phyloP scores from a whole-genome alignment of 2,113 vertebrate genomes.

The Chelonoidis abingdonii region DNA sequence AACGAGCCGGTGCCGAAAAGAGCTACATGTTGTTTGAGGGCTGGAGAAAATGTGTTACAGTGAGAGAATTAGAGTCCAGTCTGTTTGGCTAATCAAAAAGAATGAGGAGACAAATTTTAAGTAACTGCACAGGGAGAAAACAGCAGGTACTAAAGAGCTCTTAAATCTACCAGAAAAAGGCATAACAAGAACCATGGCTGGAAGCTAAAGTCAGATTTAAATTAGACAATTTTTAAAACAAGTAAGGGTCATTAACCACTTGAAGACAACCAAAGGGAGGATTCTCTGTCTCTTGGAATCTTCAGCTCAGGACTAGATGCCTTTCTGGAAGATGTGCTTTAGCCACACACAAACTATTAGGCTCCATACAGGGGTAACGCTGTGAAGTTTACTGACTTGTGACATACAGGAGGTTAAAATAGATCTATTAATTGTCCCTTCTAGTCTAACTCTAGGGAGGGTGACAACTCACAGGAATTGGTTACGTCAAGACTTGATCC shows the following conservation, averaged over 20 bases:
- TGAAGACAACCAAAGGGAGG: too few relatives aligned
- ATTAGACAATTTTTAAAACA: neutral
- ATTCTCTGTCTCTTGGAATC: neutral
- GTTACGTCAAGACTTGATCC: neutral
- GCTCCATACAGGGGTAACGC: neutral
- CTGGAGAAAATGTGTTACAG: too few relatives aligned
- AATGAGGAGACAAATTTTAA: too few relatives aligned
- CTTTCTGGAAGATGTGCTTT: neutral
- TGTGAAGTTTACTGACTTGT: neutral
- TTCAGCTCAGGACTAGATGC: neutral
- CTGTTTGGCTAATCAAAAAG: too few relatives aligned
- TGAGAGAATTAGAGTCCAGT: too few relatives aligned
- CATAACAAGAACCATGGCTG: neutral
- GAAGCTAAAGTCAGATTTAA: neutral
- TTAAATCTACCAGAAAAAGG: neutral
- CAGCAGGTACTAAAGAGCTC: neutral
- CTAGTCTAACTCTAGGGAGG: too few relatives aligned
- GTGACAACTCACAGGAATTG: neutral
- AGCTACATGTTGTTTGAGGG: too few relatives aligned
- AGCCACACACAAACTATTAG: neutral
- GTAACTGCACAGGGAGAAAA: neutral
- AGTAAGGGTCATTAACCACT: neutral
- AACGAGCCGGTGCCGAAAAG: too few relatives aligned
- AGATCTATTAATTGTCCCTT: too few relatives aligned
- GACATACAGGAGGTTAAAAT: too few relatives aligned